Base-by-base conservation (phyloP, 2,797 vertebrate species). In the Lycodopsis pacificus region DNA sequence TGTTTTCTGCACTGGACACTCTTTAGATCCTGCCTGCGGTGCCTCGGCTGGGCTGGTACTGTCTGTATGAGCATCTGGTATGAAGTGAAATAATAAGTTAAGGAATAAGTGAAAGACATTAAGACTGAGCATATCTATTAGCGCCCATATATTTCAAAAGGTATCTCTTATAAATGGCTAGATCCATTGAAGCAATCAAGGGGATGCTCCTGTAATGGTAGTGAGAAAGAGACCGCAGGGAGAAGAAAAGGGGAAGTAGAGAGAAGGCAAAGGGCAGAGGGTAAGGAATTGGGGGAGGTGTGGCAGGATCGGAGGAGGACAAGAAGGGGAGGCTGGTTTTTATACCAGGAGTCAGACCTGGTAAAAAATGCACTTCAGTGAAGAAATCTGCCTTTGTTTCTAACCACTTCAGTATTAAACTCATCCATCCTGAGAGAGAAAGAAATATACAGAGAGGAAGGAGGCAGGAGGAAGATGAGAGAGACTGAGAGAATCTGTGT, bases 371-470 rank as follows among this genome's bases (percentile, higher is more conserved):
- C 54, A 57, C 62, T 80, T 68, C 69, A 71, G 56, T 68, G 75
- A 84, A 71, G 72, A 78, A 77, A 87, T 86, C 67, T 73, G 68
- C 67, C 77, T 86, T 79, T 82, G 80, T 87, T 80, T 84, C 78
- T 68, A 87, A 86, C 82, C 83, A 73, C 77, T 82, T 71, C 61
- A 27, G 89, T 90, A 94, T 94, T 93, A 93, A 94, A 94, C 74
- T 85, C 90, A 93, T 94, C 90, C 88, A 94, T 94, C 89, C 83
- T 88, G 58, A 57, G 77, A 75, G 65, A 79, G 79, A 70, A 48
- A 63, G 46, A 66, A 51, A 61, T 48, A 70, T 40, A 71, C 14
- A 72, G 68, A 63, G 44, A 34, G 51, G 30, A 76, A 66, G 22
- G 73, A 56, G 38, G 65, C 42, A 56, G 76, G 63, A 22, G 14